Evolutionary conservation across 2,113 vertebrate genomes (phyloP), one percentile per base, ranked within the genome.

Genomic region (Poecilia latipinna): DNA sequence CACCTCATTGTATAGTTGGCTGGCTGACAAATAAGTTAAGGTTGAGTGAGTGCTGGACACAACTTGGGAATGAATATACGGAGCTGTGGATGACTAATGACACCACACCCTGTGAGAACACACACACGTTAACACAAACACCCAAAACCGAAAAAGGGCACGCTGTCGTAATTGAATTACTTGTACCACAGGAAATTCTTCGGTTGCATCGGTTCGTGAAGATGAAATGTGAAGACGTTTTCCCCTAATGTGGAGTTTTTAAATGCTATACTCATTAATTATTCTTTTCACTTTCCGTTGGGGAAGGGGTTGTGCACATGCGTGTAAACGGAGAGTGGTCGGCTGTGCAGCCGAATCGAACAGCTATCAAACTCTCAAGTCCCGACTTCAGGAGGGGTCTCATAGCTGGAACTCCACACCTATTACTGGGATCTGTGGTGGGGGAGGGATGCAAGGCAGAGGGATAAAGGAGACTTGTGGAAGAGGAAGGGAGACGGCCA

Each of bases 381-480:
- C 74, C 88, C 75, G 69, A 82, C 86, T 88, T 19, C 13, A 17
- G 63, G n/a, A 29, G 92, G 92, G 91, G 89, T 91, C 90, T 87
- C 35, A 32, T 87, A 87, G 93, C 90, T 94, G 88, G 88, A 92
- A 86, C 72, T 85, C 79, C 81, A 85, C 78, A 78, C 85, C 88
- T 87, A 90, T 92, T 92, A 85, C 88, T 89, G 89, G 74, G 51
- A 84, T 83, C 74, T 74, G 81, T 79, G 87, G 83, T 89, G 91
- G 91, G 91, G 93, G 86, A 89, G 87, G 92, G 91, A 86, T 2
- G 31, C 57, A 64, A 61, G 44, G 70, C 51, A 69, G 67, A 54
- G 33, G 77, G 82, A 79, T 75, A 83, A 90, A 85, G 76, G 82
- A 88, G 82, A 83, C 80, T 68, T 39, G 64, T 4, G 61, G 82